A percentile compares a stretch with the other conserved stretches of the same genome.
phyloP scores from a whole-genome alignment of 23 tunicate species.

The Trididemnum nubilum region DNA sequence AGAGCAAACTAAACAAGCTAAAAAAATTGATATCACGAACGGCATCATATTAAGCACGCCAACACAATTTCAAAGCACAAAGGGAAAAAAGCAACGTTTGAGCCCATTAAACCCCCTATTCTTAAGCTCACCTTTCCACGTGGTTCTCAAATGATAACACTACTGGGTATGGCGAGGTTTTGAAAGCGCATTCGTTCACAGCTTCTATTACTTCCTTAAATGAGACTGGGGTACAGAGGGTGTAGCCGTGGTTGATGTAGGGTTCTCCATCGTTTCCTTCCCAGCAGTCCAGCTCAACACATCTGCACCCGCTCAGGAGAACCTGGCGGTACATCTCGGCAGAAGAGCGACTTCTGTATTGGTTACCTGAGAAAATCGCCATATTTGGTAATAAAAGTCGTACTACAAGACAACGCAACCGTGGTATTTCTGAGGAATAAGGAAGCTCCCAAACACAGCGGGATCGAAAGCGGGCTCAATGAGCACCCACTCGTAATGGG shows the following conservation, averaged over 20 bases:
- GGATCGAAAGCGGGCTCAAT: no score
- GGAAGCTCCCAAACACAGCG: no score
- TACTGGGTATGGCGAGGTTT: slow-evolving; percentile 87
- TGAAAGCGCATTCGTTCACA: slow-evolving; percentile 83
- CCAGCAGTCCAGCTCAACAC: slow-evolving; percentile 96
- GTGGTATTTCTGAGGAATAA: no score
- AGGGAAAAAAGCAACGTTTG: no score
- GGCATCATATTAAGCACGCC: no score
- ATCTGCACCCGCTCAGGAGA: slow-evolving; percentile 85
- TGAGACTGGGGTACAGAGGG: slow-evolving; percentile 75
- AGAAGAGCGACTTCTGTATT: slow-evolving; percentile 63
- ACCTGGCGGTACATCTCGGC: slow-evolving; percentile 96
- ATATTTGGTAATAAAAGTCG: no score
- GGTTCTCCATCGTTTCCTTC: slow-evolving; percentile 79
- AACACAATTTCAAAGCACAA: no score
- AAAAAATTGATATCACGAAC: no score
- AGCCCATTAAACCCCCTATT: no score
- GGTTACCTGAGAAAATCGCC: slow-evolving; percentile 51
- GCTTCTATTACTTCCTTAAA: slow-evolving; percentile 93
- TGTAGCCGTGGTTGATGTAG: slow-evolving; percentile 81
- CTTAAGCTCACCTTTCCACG: slow-evolving; percentile 93
- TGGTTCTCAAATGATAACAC: slow-evolving; percentile 87
- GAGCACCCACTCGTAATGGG: no score
- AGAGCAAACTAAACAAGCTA: no score
- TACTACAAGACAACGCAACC: no score